These are phyloP conservation scores for Sebastiscus albofasciatus DNA, from an alignment of 2,797 vertebrate species.

Conservation along the genomic window DNA sequence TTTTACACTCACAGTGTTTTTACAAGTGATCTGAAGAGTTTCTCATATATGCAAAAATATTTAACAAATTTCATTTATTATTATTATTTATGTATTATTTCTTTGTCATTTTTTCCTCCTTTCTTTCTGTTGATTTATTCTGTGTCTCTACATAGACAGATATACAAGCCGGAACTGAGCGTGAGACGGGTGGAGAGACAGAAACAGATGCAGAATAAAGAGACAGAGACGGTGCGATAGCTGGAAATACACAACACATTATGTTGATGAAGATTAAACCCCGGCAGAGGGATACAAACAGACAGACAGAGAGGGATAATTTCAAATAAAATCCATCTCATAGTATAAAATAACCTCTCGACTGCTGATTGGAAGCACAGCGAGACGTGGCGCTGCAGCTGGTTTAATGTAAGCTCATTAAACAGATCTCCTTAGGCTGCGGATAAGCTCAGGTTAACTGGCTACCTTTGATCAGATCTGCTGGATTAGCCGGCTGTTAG, in stretches of 20 bases:
- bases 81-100: background rate
- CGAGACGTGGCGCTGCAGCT: slow-evolving; percentile 4
- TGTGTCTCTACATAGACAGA: background rate
- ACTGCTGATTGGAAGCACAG: slow-evolving; percentile 24
- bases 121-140: background rate
- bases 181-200: background rate
- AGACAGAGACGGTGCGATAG: background rate
- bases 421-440: slow-evolving; percentile 62
- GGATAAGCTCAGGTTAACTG: slow-evolving; percentile 75
- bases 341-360: background rate
- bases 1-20: background rate
- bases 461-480: slow-evolving; percentile 73
- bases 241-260: background rate
- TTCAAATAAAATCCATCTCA: background rate
- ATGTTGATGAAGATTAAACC: background rate
- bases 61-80: background rate
- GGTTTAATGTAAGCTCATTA: slow-evolving; percentile 77
- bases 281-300: background rate
- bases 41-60: no score
- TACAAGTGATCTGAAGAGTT: background rate
- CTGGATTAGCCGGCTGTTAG: slow-evolving; percentile 67
- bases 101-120: background rate
- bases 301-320: background rate
- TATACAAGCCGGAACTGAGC: background rate
- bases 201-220: background rate